Conservation (phyloP, 2,888 invertebrate species). For the Abrostola tripartita region DNA sequence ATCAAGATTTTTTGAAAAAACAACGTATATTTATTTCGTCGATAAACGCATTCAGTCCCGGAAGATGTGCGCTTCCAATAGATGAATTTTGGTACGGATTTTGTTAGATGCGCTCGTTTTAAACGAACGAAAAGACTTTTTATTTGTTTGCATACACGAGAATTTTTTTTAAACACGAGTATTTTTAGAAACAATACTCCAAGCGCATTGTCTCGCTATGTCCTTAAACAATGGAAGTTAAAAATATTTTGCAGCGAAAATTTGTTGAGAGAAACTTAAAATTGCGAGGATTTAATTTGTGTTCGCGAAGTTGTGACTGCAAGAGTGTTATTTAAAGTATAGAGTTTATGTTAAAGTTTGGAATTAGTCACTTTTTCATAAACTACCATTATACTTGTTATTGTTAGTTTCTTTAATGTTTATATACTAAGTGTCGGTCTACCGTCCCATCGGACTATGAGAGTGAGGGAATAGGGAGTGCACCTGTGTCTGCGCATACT, state of each 20-base stretch:
- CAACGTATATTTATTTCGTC: conserved; percentile 24
- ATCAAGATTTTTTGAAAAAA: conserved; percentile 43
- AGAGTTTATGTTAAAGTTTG: background rate
- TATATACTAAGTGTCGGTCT: no score
- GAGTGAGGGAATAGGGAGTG: no score
- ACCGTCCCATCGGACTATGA: no score
- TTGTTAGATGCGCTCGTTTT: conserved; percentile 19
- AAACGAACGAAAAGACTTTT: conserved; percentile 10
- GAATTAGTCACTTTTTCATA: no score
- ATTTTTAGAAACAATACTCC: conserved; percentile 39
- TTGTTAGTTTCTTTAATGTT: no score
- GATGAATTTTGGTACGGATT: conserved; percentile 22
- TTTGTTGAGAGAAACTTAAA: conserved; percentile 28
- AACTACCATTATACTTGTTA: no score
- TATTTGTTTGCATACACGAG: conserved; percentile 19
- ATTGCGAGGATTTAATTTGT: conserved; percentile 35
- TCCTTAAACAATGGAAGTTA: conserved; percentile 38
- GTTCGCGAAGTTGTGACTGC: conserved; percentile 6
- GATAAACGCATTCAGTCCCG: conserved; percentile 34
- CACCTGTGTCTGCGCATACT: no score
- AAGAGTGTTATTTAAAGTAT: background rate
- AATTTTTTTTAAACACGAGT: conserved; percentile 32
- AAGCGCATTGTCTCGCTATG: conserved; percentile 38
- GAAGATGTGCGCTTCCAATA: conserved; percentile 45
- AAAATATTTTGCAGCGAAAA: conserved; percentile 36